These are phyloP conservation scores for Steinernema scapterisci DNA, from an alignment of 2,888 invertebrate genomes.

Conservation along the genomic window DNA sequence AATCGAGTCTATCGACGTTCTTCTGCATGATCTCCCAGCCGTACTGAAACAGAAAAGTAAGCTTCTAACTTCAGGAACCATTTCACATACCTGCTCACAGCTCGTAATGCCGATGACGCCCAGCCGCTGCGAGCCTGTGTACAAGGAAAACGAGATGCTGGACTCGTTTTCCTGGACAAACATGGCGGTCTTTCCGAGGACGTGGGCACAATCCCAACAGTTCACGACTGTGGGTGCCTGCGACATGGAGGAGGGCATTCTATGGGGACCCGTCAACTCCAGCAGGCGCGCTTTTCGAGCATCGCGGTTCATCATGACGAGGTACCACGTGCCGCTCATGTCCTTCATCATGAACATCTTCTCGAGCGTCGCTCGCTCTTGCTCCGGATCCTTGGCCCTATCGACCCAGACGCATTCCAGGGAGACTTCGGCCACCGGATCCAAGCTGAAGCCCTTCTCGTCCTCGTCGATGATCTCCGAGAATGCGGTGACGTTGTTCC, in stretches of 20 bases:
- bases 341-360: conserved; percentile 1
- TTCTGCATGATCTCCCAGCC: not conserved
- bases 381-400: not conserved
- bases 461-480: not conserved
- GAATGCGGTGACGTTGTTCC: not conserved
- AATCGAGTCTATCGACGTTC: not conserved
- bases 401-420: conserved; percentile 11
- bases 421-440: not conserved
- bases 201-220: conserved; percentile 2
- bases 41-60: not conserved
- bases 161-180: not conserved
- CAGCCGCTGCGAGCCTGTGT: not conserved
- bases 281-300: not conserved
- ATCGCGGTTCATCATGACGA: conserved; percentile 7
- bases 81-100: not conserved
- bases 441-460: not conserved
- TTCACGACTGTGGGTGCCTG: not conserved
- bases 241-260: not conserved
- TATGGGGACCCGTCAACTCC: not conserved
- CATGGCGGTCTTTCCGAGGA: not conserved
- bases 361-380: not conserved
- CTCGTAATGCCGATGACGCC: not conserved
- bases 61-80: not conserved
- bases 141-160: not conserved
- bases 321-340: not conserved